Percentiles rank a stretch among this genome's conserved stretches.
phyloP scores from a whole-genome alignment of 2,113 vertebrate genomes.

The Carettochelys insculpta region DNA sequence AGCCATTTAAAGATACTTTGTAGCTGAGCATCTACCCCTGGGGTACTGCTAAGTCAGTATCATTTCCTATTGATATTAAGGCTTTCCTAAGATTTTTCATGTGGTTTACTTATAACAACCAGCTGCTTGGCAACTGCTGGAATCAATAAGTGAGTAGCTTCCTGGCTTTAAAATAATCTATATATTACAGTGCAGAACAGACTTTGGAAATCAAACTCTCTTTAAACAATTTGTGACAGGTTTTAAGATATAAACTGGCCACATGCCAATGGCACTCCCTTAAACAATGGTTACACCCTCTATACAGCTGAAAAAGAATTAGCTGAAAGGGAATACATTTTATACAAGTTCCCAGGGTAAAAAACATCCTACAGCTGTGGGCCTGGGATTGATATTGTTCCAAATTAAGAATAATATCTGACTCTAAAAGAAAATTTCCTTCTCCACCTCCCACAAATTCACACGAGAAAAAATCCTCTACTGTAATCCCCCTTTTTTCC shows the following conservation, averaged over 20 bases:
- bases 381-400: constrained; percentile 69
- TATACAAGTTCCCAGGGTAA: constrained; percentile 69
- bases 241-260: constrained; percentile 28
- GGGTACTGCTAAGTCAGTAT: accelerated
- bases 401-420: constrained; percentile 62
- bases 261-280: constrained; percentile 19
- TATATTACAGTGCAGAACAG: background rate
- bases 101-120: constrained; percentile 22
- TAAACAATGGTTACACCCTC: constrained; percentile 55
- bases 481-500: constrained; percentile 22
- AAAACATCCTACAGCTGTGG: constrained; percentile 35
- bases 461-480: constrained; percentile 65
- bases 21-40: background rate
- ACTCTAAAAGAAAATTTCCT: constrained; percentile 65
- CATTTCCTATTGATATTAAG: constrained; percentile 38
- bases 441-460: constrained; percentile 44
- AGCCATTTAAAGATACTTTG: background rate
- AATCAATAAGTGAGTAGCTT: constrained; percentile 54
- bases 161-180: constrained; percentile 38
- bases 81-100: constrained; percentile 14
- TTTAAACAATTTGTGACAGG: constrained; percentile 18
- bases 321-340: constrained; percentile 57
- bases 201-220: constrained; percentile 16
- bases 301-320: constrained; percentile 50
- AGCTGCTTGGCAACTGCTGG: constrained; percentile 56